Percentiles rank a stretch among this genome's conserved stretches.
phyloP scores from a whole-genome alignment of 2,797 vertebrate species.

The Halcyon leucocephala region DNA sequence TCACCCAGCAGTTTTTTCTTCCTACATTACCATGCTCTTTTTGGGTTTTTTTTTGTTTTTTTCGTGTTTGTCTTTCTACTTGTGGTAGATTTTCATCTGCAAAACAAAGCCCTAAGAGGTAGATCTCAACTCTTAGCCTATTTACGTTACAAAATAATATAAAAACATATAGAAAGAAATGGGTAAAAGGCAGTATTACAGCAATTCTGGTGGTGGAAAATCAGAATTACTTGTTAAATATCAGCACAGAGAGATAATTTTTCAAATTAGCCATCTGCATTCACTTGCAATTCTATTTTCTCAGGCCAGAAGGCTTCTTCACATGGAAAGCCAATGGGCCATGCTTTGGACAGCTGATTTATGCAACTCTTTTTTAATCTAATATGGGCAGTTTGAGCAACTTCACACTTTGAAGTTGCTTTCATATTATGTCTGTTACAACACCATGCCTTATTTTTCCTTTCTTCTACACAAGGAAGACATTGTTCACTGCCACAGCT shows the following conservation, averaged over 20 bases:
- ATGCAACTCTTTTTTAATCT: background rate
- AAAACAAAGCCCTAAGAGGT: background rate
- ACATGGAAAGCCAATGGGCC: background rate
- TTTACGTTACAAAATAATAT: background rate
- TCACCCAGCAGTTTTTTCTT: background rate
- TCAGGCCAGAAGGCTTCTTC: background rate
- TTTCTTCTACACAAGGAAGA: background rate
- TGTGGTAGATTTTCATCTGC: background rate
- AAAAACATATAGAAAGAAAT: background rate
- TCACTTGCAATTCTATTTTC: background rate
- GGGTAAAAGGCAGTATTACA: background rate
- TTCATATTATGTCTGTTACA: background rate
- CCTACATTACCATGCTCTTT: background rate
- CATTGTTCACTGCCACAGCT: background rate
- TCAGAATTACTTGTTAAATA: background rate
- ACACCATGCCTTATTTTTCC: background rate
- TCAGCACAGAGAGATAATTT: background rate
- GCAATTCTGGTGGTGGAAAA: background rate
- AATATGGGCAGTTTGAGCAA: background rate
- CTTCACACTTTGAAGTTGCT: background rate
- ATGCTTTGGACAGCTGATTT: background rate
- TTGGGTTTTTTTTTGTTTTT: background rate
- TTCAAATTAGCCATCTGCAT: background rate
- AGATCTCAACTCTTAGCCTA: background rate
- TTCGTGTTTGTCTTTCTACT: background rate